Conservation (phyloP, 2,888 invertebrate genomes). For the Cheilosia vulpina region DNA sequence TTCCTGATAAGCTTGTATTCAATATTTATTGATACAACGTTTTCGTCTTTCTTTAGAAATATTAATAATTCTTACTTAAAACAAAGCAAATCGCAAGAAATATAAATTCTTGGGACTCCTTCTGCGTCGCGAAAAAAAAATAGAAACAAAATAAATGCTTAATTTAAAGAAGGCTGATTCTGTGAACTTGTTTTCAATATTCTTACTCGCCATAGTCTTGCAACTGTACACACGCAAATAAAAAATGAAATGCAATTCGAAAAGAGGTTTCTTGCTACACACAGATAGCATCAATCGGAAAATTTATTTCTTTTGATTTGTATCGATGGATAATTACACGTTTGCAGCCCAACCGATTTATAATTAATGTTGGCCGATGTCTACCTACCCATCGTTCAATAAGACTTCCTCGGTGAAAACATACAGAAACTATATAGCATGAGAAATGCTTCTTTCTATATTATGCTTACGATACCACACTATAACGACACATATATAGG, state of each 20-base stretch:
- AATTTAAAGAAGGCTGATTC: slow-evolving; percentile 58
- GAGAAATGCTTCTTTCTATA: slow-evolving; percentile 28
- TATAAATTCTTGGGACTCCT: background rate
- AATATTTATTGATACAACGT: no score
- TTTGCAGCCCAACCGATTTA: slow-evolving; percentile 77
- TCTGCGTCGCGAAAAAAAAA: slow-evolving; percentile 1
- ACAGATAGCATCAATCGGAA: slow-evolving; percentile 80
- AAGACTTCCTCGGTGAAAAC: slow-evolving; percentile 38
- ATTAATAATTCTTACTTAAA: background rate
- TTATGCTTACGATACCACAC: background rate
- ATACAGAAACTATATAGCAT: slow-evolving; percentile 57
- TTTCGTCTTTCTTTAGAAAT: no score
- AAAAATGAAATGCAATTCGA: slow-evolving; percentile 69
- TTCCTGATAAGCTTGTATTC: no score
- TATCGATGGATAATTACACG: slow-evolving; percentile 83
- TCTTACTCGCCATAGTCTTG: slow-evolving; percentile 39
- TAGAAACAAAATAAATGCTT: slow-evolving; percentile 29
- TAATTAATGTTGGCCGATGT: slow-evolving; percentile 73
- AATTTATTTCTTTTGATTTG: slow-evolving; percentile 84
- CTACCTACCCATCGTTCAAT: slow-evolving; percentile 68
- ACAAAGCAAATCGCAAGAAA: background rate
- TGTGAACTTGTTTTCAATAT: slow-evolving; percentile 70
- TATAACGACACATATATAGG: slow-evolving; percentile 3
- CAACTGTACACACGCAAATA: slow-evolving; percentile 69
- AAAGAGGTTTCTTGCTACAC: slow-evolving; percentile 70